Evolutionary conservation across 2,888 invertebrate genomes (phyloP).

Genomic region (Zootermopsis nevadensis): DNA sequence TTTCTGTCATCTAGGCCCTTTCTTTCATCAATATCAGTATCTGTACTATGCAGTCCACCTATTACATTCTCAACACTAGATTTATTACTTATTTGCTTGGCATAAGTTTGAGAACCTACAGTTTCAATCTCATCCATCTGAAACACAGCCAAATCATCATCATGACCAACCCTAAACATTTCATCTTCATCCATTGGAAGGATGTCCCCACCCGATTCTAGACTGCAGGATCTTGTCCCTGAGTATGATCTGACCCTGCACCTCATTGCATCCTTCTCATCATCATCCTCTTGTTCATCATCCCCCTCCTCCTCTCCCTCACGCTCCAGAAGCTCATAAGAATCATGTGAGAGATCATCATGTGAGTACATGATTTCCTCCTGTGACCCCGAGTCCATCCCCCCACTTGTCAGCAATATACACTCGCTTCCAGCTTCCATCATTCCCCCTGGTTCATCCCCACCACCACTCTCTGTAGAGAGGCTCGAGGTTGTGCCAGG

Average conservation of each 20-base stretch:
- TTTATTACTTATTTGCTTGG: not conserved
- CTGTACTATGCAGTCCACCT: slow-evolving; percentile 11
- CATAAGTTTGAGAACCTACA: not conserved
- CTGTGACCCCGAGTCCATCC: slow-evolving; percentile 55
- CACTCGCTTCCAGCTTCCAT: slow-evolving; percentile 67
- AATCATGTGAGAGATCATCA: slow-evolving; percentile 89
- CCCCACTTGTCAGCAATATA: slow-evolving; percentile 55
- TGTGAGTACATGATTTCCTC: slow-evolving; percentile 68
- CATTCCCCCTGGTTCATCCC: slow-evolving; percentile 74
- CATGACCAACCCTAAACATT: slow-evolving; percentile 65
- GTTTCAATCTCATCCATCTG: slow-evolving; percentile 72
- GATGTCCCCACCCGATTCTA: slow-evolving; percentile 81
- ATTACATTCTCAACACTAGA: not conserved
- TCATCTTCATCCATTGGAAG: slow-evolving; percentile 76
- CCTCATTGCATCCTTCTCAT: slow-evolving; percentile 29
- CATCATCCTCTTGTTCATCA: slow-evolving; percentile 58
- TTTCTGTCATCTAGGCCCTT: slow-evolving; percentile 8
- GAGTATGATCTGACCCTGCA: slow-evolving; percentile 42
- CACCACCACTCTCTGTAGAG: slow-evolving; percentile 74
- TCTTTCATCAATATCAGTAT: slow-evolving; percentile 14
- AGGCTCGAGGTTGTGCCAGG: slow-evolving; percentile 80
- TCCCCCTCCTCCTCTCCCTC: slow-evolving; percentile 73
- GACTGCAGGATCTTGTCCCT: slow-evolving; percentile 72
- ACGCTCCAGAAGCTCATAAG: slow-evolving; percentile 86
- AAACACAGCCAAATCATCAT: slow-evolving; percentile 72